Evolutionary conservation across 2,797 vertebrate species (phyloP), one percentile per base, ranked within the genome.

Genomic region (Choloepus didactylus): DNA sequence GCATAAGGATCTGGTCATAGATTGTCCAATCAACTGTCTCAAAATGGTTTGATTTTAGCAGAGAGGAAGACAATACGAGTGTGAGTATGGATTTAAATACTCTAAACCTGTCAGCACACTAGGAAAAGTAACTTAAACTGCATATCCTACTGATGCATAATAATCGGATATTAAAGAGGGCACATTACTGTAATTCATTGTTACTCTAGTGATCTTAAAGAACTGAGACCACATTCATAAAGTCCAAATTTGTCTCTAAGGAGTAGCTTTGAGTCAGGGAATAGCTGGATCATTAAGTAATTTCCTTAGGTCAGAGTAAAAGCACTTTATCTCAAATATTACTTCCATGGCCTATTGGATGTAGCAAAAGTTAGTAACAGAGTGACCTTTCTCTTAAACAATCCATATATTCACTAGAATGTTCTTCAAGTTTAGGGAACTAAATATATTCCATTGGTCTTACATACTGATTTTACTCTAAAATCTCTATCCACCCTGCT

Each of bases 241-340:
- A 3, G 35, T 51, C 23, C 44, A 95, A 91, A 97, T 91, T 87
- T 89, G 85, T 95, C 96, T 92, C 94, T 51, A 77, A 92, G 94
- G 95, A 97, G 62, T 77, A 87, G 69, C 41, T 89, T n/a, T 49
- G 67, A 93, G 9, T 88, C 84, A 73, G 80, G 14, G 41, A 95
- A 91, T 93, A 94, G 92, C 94, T 94, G 82, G 79, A 96, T 97
- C 96, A 93, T 92, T 95, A 97, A 84, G 87, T 91, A 93, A 93
- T 97, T 91, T 97, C 67, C 51, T 79, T 76, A 82, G 87, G 93
- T 97, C 96, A 89, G 79, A 95, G 49, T 69, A 66, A 96, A 95
- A 97, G 90, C 69, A 72, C 23, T 96, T 96, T 96, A 82, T 95
- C 94, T 94, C 18, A 67, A 95, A 54, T 89, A 89, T 87, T 82